Evolutionary conservation across 1,140 invertebrate genomes (phyloP).

Genomic region (Drosophila parabipectinata): DNA sequence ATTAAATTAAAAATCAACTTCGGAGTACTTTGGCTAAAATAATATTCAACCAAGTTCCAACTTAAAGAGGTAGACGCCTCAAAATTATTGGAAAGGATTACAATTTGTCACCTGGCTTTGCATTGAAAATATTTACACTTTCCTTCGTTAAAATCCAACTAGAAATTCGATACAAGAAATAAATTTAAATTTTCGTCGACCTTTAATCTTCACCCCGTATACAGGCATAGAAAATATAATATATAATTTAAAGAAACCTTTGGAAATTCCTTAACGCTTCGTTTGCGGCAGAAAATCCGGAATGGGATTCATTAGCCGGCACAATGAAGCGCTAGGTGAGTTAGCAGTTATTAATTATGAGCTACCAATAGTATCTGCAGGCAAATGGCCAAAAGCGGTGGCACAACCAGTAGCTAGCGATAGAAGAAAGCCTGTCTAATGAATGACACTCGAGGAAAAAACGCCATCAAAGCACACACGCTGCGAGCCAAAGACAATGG

Average conservation of each 20-base stretch:
- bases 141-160: slow-evolving; percentile 6
- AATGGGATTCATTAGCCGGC: slow-evolving; percentile 70
- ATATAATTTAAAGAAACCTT: not conserved
- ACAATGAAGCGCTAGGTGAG: slow-evolving; percentile 68
- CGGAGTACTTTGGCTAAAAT: too few relatives aligned
- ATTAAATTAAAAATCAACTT: too few relatives aligned
- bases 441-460: slow-evolving; percentile 56
- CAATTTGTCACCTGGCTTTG: not conserved
- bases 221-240: not conserved
- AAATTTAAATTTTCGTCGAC: not conserved
- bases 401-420: slow-evolving; percentile 50
- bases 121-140: not conserved
- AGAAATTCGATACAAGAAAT: slow-evolving; percentile 17
- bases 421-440: slow-evolving; percentile 51
- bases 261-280: slow-evolving; percentile 36
- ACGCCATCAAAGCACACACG: slow-evolving; percentile 56
- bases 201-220: not conserved
- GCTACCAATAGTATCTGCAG: slow-evolving; percentile 20
- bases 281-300: slow-evolving; percentile 11
- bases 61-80: too few relatives aligned
- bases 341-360: slow-evolving; percentile 75
- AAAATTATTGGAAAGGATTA: not conserved
- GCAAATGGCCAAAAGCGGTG: slow-evolving; percentile 14
- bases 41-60: too few relatives aligned
- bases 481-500: slow-evolving; percentile 65